phyloP scores from a whole-genome alignment of 1,140 invertebrate species.

The Pinna nobilis region DNA sequence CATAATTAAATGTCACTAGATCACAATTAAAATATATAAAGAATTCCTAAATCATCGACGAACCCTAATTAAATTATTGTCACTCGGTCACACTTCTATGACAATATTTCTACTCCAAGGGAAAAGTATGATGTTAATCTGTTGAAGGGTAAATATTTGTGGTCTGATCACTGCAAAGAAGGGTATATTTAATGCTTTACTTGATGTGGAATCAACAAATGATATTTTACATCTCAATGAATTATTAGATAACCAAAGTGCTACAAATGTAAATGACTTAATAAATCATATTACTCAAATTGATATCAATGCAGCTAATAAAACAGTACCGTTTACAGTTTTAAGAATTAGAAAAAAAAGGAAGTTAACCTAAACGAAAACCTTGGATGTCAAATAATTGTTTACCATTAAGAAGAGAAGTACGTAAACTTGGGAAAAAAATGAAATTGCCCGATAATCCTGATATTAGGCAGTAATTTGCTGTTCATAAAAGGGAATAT shows the following conservation, averaged over 20 bases:
- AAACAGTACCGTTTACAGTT: neutral
- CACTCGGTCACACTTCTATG: too few relatives aligned
- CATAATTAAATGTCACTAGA: too few relatives aligned
- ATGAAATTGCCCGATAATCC: neutral
- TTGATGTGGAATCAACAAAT: neutral
- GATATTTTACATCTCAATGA: neutral
- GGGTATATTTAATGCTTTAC: neutral
- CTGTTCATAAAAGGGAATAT: neutral
- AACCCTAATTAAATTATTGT: too few relatives aligned
- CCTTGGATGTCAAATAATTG: neutral
- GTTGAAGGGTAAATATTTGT: neutral
- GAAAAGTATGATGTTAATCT: neutral
- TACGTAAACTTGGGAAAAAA: neutral
- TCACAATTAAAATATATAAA: too few relatives aligned
- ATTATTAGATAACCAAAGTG: neutral
- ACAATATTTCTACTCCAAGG: neutral
- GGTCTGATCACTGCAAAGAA: neutral
- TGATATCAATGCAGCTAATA: neutral
- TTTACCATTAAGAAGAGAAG: constrained; percentile 1
- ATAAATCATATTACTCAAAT: neutral
- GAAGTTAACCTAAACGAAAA: neutral
- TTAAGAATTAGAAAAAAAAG: neutral
- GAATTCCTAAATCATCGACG: too few relatives aligned
- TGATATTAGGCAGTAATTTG: neutral
- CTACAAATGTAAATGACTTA: neutral